Evolutionary conservation across 2,888 invertebrate species (phyloP), one percentile per base, ranked within the genome.

Genomic region (Limnephilus marmoratus): DNA sequence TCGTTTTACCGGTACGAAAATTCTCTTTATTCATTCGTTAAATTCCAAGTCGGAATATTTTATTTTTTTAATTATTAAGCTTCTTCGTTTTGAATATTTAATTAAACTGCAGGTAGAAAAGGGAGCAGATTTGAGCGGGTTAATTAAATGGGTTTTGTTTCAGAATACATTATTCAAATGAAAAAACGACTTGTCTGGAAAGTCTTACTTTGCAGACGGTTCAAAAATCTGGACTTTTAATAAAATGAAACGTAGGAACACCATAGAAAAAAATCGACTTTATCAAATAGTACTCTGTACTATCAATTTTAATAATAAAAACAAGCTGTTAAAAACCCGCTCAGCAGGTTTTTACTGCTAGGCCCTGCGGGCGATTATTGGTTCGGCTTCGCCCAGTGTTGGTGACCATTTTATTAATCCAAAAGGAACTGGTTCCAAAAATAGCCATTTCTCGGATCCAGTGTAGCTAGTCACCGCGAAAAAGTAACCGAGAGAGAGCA

Each of bases 11-110:
- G 34, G 83, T 29, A 49, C 37, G 24, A 86, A 45, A 45, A 86
- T 29, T n/a, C 86, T n/a, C 41, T 86, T 29, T 45, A 18, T 45
- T 15, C n/a, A 45, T 86, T 86, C 41, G 86, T 49, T 49, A 37
- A 68, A 68, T 68, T 68, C 24, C 24, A n/a, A 45, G 86, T 45
- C 29, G 29, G 86, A 45, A n/a, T n/a, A 86, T 86, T 86, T 68
- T 49, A 86, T 86, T 45, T 86, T 86, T 86, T n/a, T n/a, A 86
- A n/a, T 49, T 85, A 29, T 45, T 45, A 86, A 86, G 29, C 86
- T 41, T 45, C 34, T n/a, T 45, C 45, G 29, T 86, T 86, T 29
- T 86, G 85, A 86, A 86, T 86, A 41, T 85, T 86, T 86, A 86
- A 49, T 86, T 49, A 86, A 86, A 49, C 9, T 86, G 86, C 86